A percentile compares a stretch with the other conserved stretches of the same genome.
Evolutionary conservation across 2,888 invertebrate species (phyloP).

Genomic region (Coecobrya sp.): DNA sequence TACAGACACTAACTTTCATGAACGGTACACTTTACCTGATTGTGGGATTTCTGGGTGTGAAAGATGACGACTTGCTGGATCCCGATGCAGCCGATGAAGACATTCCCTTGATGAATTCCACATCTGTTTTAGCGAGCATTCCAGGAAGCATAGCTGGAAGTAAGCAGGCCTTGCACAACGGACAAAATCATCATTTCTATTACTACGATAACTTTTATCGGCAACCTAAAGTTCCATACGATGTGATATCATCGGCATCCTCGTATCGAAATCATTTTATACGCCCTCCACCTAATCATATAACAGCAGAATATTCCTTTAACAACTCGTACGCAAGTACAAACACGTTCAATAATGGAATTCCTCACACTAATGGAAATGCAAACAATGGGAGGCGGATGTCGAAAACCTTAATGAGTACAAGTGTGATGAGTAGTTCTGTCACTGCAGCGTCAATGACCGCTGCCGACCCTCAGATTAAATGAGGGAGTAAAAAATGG

Average conservation of each 20-base stretch:
- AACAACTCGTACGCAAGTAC: conserved; percentile 55
- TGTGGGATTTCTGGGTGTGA: conserved; percentile 78
- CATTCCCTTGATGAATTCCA: conserved; percentile 35
- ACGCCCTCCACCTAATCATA: conserved; percentile 3
- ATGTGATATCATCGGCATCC: neutral
- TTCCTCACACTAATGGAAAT: neutral
- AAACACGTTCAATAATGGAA: neutral
- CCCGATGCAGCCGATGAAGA: conserved; percentile 64
- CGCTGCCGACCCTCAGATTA: neutral
- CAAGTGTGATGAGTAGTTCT: neutral
- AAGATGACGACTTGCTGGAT: conserved; percentile 75
- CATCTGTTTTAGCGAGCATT: conserved; percentile 29
- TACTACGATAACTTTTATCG: conserved; percentile 49
- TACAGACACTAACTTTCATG: conserved; percentile 82
- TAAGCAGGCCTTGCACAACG: neutral
- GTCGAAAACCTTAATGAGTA: neutral
- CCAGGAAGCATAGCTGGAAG: conserved; percentile 66
- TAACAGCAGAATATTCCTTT: conserved; percentile 18
- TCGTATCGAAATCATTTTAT: neutral
- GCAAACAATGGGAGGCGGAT: conserved; percentile 15
- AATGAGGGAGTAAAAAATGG: too few relatives aligned
- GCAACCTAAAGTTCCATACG: neutral
- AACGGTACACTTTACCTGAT: conserved; percentile 82
- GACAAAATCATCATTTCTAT: conserved; percentile 14
- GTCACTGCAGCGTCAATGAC: neutral